phyloP scores from a whole-genome alignment of 1,140 invertebrate genomes.

The Bacillus rossius region DNA sequence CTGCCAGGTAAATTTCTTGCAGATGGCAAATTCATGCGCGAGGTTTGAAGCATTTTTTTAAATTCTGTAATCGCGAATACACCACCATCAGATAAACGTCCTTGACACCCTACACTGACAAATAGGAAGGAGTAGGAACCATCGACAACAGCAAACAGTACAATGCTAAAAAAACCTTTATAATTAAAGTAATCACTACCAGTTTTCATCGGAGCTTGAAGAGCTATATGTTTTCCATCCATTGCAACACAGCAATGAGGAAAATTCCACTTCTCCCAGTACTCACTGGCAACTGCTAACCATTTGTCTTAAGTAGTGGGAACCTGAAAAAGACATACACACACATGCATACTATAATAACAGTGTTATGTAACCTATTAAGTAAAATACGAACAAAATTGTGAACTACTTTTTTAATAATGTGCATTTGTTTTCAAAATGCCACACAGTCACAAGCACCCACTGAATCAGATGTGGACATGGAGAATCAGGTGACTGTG shows the following conservation, averaged over 20 bases:
- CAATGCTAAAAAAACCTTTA: constrained; percentile 3
- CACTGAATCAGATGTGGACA: background rate
- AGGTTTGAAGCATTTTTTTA: constrained; percentile 13
- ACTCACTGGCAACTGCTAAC: background rate
- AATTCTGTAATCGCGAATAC: constrained; percentile 32
- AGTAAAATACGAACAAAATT: too few species aligned
- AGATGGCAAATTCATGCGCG: background rate
- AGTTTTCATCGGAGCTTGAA: background rate
- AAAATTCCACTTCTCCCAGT: background rate
- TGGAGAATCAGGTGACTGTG: background rate
- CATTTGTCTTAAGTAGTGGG: background rate
- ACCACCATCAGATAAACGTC: constrained; percentile 36
- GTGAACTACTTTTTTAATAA: too few species aligned
- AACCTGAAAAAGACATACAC: background rate
- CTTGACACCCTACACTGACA: constrained; percentile 39
- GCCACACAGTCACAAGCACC: background rate
- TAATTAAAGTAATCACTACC: background rate
- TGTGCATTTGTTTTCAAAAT: too few species aligned
- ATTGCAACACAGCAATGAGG: background rate
- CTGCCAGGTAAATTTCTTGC: constrained; percentile 11
- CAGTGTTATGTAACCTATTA: too few species aligned
- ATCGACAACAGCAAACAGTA: constrained; percentile 38
- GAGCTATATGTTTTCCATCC: constrained; percentile 1
- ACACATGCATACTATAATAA: background rate
- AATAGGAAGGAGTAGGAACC: constrained; percentile 39